Conservation (phyloP, 2,797 vertebrate genomes). For the Rhinichthys osculus region DNA sequence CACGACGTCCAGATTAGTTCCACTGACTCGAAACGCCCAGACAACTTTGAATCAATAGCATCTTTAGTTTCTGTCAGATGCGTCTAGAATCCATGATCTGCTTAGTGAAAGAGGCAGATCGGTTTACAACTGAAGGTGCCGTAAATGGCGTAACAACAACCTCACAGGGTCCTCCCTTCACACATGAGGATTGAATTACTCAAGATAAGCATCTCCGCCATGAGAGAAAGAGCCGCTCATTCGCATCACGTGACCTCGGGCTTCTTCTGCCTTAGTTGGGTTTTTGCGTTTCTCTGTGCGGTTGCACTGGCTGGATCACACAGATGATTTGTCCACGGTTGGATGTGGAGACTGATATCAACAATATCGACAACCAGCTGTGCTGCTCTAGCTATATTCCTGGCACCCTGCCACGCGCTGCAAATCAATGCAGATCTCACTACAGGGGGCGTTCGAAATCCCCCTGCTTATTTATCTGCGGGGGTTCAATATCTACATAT, state of each 20-base stretch:
- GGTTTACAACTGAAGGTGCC: slow-evolving; percentile 30
- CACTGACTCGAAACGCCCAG: slow-evolving; percentile 11
- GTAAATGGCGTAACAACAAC: slow-evolving; percentile 16
- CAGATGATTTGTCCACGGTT: slow-evolving; percentile 9
- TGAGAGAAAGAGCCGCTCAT: slow-evolving; percentile 15
- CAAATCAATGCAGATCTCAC: slow-evolving; percentile 52
- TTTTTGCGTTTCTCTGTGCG: background rate
- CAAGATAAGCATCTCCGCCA: slow-evolving; percentile 32
- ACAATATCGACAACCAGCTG: slow-evolving; percentile 68
- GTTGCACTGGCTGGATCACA: background rate
- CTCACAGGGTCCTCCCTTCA: slow-evolving; percentile 22
- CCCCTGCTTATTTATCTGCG: slow-evolving; percentile 11
- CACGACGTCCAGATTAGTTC: slow-evolving; percentile 24
- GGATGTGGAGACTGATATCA: slow-evolving; percentile 51
- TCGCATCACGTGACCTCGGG: background rate
- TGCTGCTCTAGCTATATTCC: slow-evolving; percentile 64
- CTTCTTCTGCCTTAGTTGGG: background rate
- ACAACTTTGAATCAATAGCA: slow-evolving; percentile 31
- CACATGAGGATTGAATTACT: slow-evolving; percentile 43
- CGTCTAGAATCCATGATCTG: slow-evolving; percentile 33
- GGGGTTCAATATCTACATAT: slow-evolving; percentile 18
- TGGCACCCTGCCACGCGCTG: background rate
- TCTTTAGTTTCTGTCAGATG: slow-evolving; percentile 37
- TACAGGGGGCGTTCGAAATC: slow-evolving; percentile 11
- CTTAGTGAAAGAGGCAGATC: slow-evolving; percentile 40